Base-by-base conservation (phyloP, 2,113 vertebrate species). In the Progne subis region DNA sequence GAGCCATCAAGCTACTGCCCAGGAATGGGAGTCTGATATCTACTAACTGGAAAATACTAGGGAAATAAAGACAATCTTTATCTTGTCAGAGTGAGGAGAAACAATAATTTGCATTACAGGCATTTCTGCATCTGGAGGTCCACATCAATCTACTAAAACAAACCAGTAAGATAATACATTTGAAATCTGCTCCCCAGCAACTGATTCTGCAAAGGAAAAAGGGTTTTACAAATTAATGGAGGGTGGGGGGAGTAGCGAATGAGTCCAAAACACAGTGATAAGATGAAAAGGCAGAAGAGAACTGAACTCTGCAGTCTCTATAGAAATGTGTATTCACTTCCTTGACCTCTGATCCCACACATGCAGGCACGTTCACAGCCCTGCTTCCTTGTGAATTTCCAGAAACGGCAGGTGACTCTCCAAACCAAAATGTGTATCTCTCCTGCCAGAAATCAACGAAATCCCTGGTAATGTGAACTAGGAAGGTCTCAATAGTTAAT, bases 121-220 rank as follows among this genome's bases (percentile, higher is more conserved):
- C 5, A 59, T 63, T 90, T 91, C 76, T 53, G 59, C n/a, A 60
- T 39, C 68, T 65, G 41, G 47, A 93, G 49, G 24, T 71, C 53
- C 2, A 1, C 41, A 80, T 17, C 43, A 69, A 74, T 31, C 56
- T 44, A 74, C 64, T 83, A 43, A 34, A 78, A 56, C 74, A 84
- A 5, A 6, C 5, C 39, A 82, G 28, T 56, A 60, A 49, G 17
- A n/a, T 8, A 64, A 49, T 32, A 57, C 9, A 50, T 61, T 61
- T 63, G 39, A 76, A 57, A 87, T 82, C 49, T 70, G 15, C 72
- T 82, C 59, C 26, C 68, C 94, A 55, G 39, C 86, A 92, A 92
- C 18, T 46, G 46, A 69, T 15, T 14, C 11, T 43, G 21, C 25
- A 91, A 86, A 41, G 64, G 19, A 57, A 67, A 75, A 81, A 32